Percentiles rank a stretch among this genome's conserved stretches.
phyloP scores from a whole-genome alignment of 2,888 invertebrate species.

The Caenorhabditis sulstoni region DNA sequence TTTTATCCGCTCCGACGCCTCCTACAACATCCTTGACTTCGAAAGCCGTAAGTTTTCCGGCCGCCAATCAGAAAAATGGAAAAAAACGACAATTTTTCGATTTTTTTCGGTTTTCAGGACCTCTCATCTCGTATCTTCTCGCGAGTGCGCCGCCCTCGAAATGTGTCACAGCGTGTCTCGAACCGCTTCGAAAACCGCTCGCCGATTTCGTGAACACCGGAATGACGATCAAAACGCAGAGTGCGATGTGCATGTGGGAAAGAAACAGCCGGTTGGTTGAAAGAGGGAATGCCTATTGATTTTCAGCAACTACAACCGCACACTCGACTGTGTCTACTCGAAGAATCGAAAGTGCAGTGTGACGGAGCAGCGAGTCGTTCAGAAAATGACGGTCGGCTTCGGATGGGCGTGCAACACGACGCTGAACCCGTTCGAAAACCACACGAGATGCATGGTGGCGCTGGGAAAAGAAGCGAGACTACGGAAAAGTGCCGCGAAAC shows the following conservation, averaged over 20 bases:
- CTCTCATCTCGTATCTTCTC: slow-evolving; percentile 26
- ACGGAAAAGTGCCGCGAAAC: not conserved
- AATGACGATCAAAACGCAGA: slow-evolving; percentile 6
- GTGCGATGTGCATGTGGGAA: slow-evolving; percentile 13
- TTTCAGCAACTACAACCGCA: slow-evolving; percentile 5
- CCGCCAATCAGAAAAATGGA: too few species aligned
- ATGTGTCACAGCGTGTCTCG: slow-evolving; percentile 12
- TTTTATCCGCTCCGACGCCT: too few species aligned
- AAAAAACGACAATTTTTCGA: too few species aligned
- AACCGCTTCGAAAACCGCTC: slow-evolving; percentile 2
- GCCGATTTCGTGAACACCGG: slow-evolving; percentile 4
- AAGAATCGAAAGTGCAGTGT: not conserved
- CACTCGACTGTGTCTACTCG: not conserved
- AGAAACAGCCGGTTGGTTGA: too few species aligned
- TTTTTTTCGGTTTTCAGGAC: slow-evolving; percentile 12
- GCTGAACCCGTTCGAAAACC: not conserved
- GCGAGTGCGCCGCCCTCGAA: not conserved
- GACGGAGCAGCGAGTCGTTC: not conserved
- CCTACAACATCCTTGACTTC: not conserved
- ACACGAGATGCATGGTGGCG: slow-evolving; percentile 9
- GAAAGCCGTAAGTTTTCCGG: not conserved
- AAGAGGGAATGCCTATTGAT: too few species aligned
- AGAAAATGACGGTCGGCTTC: slow-evolving; percentile 19
- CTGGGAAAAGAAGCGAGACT: slow-evolving; percentile 12
- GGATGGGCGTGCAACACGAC: slow-evolving; percentile 15